phyloP scores from a whole-genome alignment of 2,888 invertebrate genomes.

The Timandra comae region DNA sequence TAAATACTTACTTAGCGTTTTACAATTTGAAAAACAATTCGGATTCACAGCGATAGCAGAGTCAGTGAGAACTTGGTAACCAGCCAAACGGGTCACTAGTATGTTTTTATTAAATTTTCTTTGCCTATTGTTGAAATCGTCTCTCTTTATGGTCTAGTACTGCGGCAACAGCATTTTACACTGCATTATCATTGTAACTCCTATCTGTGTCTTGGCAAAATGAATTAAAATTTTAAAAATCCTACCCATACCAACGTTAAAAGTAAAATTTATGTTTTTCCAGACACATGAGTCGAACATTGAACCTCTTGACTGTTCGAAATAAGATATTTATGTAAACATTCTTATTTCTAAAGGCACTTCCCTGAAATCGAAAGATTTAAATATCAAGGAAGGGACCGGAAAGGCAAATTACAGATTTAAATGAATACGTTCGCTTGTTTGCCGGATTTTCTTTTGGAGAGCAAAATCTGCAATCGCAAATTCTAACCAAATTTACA shows the following conservation, averaged over 20 bases:
- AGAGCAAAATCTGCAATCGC: constrained; percentile 25
- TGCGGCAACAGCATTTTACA: constrained; percentile 10
- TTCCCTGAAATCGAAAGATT: constrained; percentile 8
- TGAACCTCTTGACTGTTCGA: no score
- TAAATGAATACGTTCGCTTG: constrained; percentile 23
- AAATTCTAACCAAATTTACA: constrained; percentile 25
- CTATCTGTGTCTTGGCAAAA: neutral
- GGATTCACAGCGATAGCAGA: constrained; percentile 8
- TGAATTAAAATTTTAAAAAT: no score
- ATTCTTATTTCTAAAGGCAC: no score
- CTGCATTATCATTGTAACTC: neutral
- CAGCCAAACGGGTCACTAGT: constrained; percentile 20
- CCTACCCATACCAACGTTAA: no score
- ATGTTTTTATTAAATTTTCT: constrained; percentile 22
- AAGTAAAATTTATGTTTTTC: no score
- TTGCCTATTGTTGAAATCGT: constrained; percentile 14
- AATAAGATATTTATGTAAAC: no score
- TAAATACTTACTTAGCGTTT: constrained; percentile 17
- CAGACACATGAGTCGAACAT: no score
- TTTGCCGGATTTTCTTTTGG: constrained; percentile 19
- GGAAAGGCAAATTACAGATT: constrained; percentile 25
- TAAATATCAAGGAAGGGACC: constrained; percentile 10
- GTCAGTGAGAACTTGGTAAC: constrained; percentile 17
- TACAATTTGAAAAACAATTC: constrained; percentile 19
- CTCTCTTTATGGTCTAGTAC: constrained; percentile 16